Percentiles rank a stretch among this genome's conserved stretches.
These are phyloP conservation scores for Drosophila kambysellisi DNA, from an alignment of 2,888 invertebrate genomes.

Conservation along the genomic window DNA sequence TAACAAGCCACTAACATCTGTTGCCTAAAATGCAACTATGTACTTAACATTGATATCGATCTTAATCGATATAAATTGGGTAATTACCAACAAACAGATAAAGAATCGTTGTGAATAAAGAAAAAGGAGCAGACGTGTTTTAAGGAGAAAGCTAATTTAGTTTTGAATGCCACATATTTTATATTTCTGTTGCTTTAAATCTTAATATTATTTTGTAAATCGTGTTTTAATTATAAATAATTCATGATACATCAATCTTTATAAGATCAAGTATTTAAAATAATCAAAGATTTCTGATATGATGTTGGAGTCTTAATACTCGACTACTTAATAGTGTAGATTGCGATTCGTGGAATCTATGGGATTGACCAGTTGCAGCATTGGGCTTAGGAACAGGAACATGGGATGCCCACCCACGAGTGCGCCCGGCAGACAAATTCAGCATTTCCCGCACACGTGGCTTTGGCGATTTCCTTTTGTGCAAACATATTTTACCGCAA, in stretches of 20 bases:
- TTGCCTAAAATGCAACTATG: too few species aligned
- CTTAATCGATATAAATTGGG: too few species aligned
- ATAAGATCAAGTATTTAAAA: too few species aligned
- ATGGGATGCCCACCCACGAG: conserved; percentile 25
- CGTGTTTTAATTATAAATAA: not conserved
- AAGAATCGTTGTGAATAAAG: too few species aligned
- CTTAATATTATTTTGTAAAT: not conserved
- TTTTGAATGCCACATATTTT: too few species aligned
- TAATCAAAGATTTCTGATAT: not conserved
- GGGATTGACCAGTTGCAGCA: conserved; percentile 11
- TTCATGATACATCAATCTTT: not conserved
- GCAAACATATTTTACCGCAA: conserved; percentile 80
- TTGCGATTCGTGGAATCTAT: conserved; percentile 13
- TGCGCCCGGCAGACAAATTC: conserved; percentile 72
- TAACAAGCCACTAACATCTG: too few species aligned
- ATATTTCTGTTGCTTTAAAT: not conserved
- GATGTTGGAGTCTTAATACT: not conserved
- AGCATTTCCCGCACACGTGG: conserved; percentile 78
- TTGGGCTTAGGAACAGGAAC: not conserved
- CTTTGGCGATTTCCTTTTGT: conserved; percentile 80
- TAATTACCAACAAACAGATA: too few species aligned
- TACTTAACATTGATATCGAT: too few species aligned
- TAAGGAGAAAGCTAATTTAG: too few species aligned
- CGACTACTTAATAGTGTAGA: not conserved
- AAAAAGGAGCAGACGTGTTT: too few species aligned